Evolutionary conservation across 2,113 vertebrate genomes (phyloP).

Genomic region (Brienomyrus longianalis): DNA sequence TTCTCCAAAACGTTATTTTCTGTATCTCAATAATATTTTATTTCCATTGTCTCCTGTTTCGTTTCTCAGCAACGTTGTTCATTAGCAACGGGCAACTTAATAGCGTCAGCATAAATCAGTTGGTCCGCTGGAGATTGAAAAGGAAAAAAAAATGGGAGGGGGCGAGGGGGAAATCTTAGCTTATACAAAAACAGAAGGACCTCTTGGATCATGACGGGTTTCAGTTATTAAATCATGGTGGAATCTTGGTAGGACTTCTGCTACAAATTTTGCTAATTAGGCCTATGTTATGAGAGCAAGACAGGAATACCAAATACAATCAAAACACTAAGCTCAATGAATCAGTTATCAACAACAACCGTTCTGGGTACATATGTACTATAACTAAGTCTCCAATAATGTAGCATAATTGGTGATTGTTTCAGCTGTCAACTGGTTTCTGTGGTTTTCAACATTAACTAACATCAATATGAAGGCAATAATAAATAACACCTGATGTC

Average conservation of each 20-base stretch:
- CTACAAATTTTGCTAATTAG: background rate
- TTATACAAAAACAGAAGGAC: background rate
- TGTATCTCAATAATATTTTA: background rate
- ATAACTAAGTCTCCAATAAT: background rate
- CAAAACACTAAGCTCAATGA: background rate
- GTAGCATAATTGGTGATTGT: background rate
- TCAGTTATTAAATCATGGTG: background rate
- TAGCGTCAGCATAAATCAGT: background rate
- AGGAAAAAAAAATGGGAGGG: background rate
- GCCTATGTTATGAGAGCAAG: background rate
- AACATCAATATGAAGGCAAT: background rate
- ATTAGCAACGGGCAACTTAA: constrained; percentile 3
- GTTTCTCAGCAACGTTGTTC: background rate
- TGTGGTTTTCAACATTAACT: background rate
- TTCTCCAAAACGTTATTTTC: background rate
- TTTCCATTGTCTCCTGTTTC: background rate
- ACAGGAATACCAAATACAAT: background rate
- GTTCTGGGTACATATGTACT: background rate
- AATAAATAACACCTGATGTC: background rate
- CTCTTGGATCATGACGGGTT: background rate
- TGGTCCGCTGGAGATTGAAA: background rate
- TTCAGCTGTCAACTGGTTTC: background rate
- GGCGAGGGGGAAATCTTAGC: background rate
- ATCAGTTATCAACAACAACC: background rate
- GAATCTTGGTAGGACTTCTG: background rate